Conservation (phyloP, 2,888 invertebrate genomes). For the Monochamus alternatus region DNA sequence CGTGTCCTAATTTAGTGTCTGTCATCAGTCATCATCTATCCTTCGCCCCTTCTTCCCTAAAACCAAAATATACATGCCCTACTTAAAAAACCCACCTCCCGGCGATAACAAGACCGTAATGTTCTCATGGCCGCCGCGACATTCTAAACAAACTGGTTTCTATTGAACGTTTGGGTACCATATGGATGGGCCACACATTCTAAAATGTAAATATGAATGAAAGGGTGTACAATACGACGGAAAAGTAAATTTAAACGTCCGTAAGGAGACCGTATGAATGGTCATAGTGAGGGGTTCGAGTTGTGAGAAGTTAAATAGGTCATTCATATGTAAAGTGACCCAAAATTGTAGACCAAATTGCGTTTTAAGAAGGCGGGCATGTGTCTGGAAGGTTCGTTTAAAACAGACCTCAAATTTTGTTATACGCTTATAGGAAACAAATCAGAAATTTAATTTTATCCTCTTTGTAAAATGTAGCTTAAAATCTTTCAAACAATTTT, state of each 20-base stretch:
- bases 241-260: conserved; percentile 17
- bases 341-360: conserved; percentile 21
- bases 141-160: conserved; percentile 34
- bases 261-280: conserved; percentile 19
- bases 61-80: conserved; percentile 24
- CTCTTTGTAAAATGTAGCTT: too few relatives aligned
- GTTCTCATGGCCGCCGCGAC: conserved; percentile 27
- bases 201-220: conserved; percentile 33
- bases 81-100: conserved; percentile 19
- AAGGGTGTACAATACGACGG: conserved; percentile 29
- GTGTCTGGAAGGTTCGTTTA: too few relatives aligned
- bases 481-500: too few relatives aligned
- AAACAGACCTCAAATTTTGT: neutral
- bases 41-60: neutral
- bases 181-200: conserved; percentile 34
- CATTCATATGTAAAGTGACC: conserved; percentile 28
- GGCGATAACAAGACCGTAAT: conserved; percentile 20
- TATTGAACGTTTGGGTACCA: conserved; percentile 29
- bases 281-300: conserved; percentile 2
- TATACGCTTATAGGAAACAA: too few relatives aligned
- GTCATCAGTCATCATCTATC: too few relatives aligned
- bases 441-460: too few relatives aligned
- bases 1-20: too few relatives aligned
- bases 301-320: conserved; percentile 25
- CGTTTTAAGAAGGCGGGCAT: conserved; percentile 8